Percentiles rank a stretch among this genome's conserved stretches.
Conservation (phyloP, 2,888 invertebrate species). For the Drosophila borborema region DNA sequence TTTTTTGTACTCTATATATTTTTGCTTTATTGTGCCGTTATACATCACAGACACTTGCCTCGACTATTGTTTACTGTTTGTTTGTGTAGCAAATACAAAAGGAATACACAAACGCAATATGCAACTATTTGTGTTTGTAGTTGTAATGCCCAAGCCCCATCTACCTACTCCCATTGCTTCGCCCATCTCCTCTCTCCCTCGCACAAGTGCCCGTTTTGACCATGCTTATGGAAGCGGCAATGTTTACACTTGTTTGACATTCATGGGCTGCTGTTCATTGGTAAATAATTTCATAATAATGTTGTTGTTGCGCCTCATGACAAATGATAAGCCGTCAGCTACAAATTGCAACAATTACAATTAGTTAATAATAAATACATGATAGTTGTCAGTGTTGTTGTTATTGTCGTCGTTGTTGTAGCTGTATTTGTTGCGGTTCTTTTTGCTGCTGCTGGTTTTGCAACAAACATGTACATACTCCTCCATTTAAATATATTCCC, state of each 20-base stretch:
- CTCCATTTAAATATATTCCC: background rate
- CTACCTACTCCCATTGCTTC: background rate
- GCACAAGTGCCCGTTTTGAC: background rate
- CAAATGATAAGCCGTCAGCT: constrained; percentile 69
- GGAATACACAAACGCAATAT: constrained; percentile 53
- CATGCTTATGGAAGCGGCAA: constrained; percentile 27
- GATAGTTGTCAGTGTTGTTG: constrained; percentile 21
- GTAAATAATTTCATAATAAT: constrained; percentile 81
- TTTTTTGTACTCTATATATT: constrained; percentile 10
- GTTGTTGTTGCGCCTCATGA: constrained; percentile 74
- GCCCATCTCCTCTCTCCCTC: background rate
- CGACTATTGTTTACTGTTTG: constrained; percentile 12
- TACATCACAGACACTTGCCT: constrained; percentile 15
- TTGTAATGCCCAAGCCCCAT: constrained; percentile 46
- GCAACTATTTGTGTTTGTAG: constrained; percentile 71
- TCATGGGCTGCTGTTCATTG: constrained; percentile 80
- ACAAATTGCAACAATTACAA: constrained; percentile 76
- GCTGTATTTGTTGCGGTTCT: constrained; percentile 3
- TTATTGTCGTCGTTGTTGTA: constrained; percentile 10
- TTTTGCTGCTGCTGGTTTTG: background rate
- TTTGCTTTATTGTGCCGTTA: constrained; percentile 56
- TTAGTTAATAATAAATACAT: constrained; percentile 74
- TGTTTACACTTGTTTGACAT: constrained; percentile 68
- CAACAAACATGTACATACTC: constrained; percentile 25
- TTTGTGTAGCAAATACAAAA: constrained; percentile 25